phyloP scores from a whole-genome alignment of 2,113 vertebrate genomes.

The Hymenochirus boettgeri region DNA sequence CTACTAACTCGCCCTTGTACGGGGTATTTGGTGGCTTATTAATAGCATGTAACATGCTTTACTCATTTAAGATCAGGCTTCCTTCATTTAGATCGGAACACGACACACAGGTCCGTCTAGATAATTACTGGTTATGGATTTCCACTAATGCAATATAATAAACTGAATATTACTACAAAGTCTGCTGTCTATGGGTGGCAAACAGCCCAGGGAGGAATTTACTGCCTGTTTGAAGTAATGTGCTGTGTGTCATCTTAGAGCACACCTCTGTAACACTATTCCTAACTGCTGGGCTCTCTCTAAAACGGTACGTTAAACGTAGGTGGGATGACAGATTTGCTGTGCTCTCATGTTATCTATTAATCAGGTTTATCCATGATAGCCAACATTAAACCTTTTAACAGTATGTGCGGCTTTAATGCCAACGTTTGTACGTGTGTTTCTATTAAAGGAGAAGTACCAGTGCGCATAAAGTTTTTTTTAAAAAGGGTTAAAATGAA shows the following conservation, averaged over 20 bases:
- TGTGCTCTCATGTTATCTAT: background rate
- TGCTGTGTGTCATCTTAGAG: no score
- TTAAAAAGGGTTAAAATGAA: no score
- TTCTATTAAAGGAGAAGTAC: background rate
- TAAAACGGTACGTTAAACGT: background rate
- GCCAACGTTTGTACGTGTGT: background rate
- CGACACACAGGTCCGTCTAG: background rate
- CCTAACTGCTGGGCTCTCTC: background rate
- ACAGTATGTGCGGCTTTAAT: background rate
- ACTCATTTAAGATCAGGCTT: background rate
- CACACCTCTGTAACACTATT: background rate
- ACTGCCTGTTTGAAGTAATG: no score
- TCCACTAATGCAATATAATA: background rate
- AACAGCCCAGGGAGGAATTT: background rate
- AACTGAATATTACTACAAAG: background rate
- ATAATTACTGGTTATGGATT: background rate
- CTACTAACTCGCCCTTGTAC: background rate
- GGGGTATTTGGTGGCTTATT: background rate
- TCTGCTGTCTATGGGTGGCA: background rate
- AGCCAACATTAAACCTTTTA: background rate
- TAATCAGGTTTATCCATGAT: background rate
- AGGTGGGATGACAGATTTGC: background rate
- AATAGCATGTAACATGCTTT: background rate
- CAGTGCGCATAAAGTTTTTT: no score
- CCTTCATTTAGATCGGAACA: background rate